These are phyloP conservation scores for Trachops cirrhosus DNA, from an alignment of 2,797 vertebrate species.

Conservation along the genomic window DNA sequence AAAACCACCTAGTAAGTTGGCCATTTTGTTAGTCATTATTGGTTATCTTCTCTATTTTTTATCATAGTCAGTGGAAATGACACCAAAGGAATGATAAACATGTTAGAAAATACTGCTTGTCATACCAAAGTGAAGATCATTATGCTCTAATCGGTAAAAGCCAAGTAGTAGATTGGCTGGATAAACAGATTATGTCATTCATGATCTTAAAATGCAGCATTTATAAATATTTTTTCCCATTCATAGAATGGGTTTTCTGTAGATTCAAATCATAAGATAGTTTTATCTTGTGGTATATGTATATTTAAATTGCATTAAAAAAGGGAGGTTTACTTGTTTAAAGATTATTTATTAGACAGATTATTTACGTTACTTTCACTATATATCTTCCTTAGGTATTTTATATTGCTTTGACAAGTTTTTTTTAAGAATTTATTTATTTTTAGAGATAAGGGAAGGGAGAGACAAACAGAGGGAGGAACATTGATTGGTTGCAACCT, in stretches of 20 bases:
- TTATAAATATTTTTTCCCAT: not conserved
- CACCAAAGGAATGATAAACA: not conserved
- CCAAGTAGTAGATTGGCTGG: not conserved
- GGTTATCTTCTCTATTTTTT: not conserved
- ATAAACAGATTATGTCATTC: not conserved
- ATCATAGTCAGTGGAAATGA: not conserved
- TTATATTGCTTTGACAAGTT: not conserved
- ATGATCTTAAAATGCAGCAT: not conserved
- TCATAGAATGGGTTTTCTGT: not conserved
- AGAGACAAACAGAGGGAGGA: no score
- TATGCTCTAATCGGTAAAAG: not conserved
- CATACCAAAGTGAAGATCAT: not conserved
- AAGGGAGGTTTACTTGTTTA: not conserved
- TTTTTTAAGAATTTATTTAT: not conserved
- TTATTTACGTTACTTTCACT: not conserved
- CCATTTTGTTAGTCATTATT: not conserved
- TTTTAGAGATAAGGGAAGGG: no score
- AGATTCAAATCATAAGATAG: not conserved
- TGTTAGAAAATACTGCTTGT: not conserved
- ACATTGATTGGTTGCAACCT: no score
- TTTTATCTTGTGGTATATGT: not conserved
- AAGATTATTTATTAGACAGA: no score
- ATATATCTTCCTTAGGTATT: not conserved
- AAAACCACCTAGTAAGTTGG: not conserved
- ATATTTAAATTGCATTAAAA: not conserved